These are phyloP conservation scores for Scaptomyza reducta DNA, from an alignment of 2,888 invertebrate species.

Conservation along the genomic window DNA sequence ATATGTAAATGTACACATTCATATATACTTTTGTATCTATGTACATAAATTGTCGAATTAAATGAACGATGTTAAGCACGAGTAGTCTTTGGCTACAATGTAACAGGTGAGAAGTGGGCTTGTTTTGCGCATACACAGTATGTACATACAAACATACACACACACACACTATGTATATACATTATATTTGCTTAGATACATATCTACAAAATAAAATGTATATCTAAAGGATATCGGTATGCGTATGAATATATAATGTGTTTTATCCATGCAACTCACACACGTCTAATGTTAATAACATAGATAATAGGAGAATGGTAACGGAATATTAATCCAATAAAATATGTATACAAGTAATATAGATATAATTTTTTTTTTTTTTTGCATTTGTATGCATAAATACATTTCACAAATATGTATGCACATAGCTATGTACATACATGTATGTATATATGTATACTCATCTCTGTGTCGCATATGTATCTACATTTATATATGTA, in stretches of 20 bases:
- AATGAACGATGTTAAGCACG: conserved; percentile 36
- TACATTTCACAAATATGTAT: conserved; percentile 51
- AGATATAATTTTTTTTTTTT: conserved; percentile 34
- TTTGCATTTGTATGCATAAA: conserved; percentile 45
- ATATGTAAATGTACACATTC: conserved; percentile 8
- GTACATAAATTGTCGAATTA: conserved; percentile 21
- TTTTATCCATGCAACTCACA: conserved; percentile 8
- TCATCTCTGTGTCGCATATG: conserved; percentile 20
- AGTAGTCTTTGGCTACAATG: conserved; percentile 48
- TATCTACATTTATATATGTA: conserved; percentile 30
- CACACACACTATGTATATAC: conserved; percentile 15
- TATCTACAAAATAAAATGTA: conserved; percentile 8
- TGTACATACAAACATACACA: conserved; percentile 15
- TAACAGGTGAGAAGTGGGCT: conserved; percentile 74
- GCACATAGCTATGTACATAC: conserved; percentile 22
- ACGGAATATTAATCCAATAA: conserved; percentile 21
- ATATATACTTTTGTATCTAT: conserved; percentile 2
- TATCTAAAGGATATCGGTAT: conserved; percentile 9
- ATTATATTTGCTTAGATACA: conserved; percentile 17
- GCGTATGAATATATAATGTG: conserved; percentile 5
- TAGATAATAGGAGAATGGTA: conserved; percentile 9
- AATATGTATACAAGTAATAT: conserved; percentile 36
- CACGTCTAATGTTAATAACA: conserved; percentile 4
- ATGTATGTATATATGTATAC: conserved; percentile 27
- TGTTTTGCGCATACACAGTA: conserved; percentile 67